These are phyloP conservation scores for Styela plicata DNA, from an alignment of 23 tunicate genomes.

Conservation along the genomic window DNA sequence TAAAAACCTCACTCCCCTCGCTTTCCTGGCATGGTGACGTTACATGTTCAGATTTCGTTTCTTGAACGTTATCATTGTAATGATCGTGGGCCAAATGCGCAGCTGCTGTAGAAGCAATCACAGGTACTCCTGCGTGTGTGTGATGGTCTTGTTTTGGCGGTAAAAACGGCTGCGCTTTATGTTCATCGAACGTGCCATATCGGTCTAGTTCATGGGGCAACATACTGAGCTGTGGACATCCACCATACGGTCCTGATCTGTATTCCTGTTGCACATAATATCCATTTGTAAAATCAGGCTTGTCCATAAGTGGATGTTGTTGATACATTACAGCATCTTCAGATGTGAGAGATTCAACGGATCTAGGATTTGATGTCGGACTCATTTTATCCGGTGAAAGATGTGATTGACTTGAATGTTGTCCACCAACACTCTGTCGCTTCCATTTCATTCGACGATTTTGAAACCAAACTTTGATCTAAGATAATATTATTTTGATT, in stretches of 20 bases:
- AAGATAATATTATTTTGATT: too few species aligned
- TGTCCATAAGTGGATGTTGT: slow-evolving; percentile 1
- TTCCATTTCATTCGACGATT: slow-evolving; percentile 87
- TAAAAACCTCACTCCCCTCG: neutral
- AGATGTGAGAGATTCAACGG: slow-evolving; percentile 14
- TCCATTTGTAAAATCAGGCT: slow-evolving; percentile 14
- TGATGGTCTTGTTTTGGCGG: neutral
- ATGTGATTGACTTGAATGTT: neutral
- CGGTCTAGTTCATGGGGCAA: neutral
- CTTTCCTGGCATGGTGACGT: neutral
- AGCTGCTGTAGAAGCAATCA: neutral
- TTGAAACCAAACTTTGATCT: slow-evolving; percentile 95
- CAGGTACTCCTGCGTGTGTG: neutral
- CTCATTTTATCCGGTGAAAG: slow-evolving; percentile 23
- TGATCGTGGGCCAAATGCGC: neutral
- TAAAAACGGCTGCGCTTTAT: neutral
- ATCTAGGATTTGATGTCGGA: slow-evolving; percentile 16
- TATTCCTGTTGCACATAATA: neutral
- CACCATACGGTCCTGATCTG: neutral
- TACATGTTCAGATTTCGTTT: neutral
- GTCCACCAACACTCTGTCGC: slow-evolving; percentile 37
- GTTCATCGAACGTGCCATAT: neutral
- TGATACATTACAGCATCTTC: slow-evolving; percentile 3
- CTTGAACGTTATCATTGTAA: neutral
- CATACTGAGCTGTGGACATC: neutral